Percentiles rank a stretch among this genome's conserved stretches.
Evolutionary conservation across 1,140 invertebrate species (phyloP).

Genomic region (Neoseiulus cucumeris): DNA sequence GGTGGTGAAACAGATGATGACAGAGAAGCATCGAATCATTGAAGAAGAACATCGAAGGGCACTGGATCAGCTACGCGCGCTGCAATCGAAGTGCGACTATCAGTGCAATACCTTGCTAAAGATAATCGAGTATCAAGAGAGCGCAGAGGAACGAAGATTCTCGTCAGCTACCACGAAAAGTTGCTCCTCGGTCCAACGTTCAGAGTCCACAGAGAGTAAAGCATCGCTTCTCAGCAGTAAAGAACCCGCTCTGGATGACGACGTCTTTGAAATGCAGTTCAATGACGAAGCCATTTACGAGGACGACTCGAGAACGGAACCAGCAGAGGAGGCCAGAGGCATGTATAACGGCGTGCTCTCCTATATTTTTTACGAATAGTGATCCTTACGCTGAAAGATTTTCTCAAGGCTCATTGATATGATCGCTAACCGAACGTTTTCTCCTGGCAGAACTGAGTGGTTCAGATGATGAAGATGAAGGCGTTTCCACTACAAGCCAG

Average conservation of each 20-base stretch:
- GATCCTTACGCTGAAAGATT: too few species aligned
- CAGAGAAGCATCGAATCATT: not conserved
- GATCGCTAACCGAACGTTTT: too few species aligned
- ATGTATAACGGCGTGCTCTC: not conserved
- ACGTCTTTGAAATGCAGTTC: slow-evolving; percentile 8
- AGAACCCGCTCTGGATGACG: not conserved
- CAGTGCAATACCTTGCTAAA: slow-evolving; percentile 5
- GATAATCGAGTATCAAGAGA: slow-evolving; percentile 9
- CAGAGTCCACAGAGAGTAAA: not conserved
- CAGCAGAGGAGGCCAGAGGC: not conserved
- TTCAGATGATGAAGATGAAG: not conserved
- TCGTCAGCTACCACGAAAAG: slow-evolving; percentile 6
- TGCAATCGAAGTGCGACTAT: not conserved
- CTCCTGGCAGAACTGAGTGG: not conserved
- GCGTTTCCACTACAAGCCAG: not conserved
- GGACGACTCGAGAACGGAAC: not conserved
- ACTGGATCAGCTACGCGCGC: not conserved
- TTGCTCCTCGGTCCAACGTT: not conserved
- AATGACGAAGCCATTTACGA: slow-evolving; percentile 11
- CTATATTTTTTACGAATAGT: too few species aligned
- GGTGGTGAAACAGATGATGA: not conserved
- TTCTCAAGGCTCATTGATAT: too few species aligned
- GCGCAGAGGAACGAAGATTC: not conserved
- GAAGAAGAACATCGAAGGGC: slow-evolving; percentile 1
- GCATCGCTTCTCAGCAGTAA: not conserved